Percentiles rank a stretch among this genome's conserved stretches.
Evolutionary conservation across 2,888 invertebrate genomes (phyloP).

Genomic region (Syrphus vitripennis): DNA sequence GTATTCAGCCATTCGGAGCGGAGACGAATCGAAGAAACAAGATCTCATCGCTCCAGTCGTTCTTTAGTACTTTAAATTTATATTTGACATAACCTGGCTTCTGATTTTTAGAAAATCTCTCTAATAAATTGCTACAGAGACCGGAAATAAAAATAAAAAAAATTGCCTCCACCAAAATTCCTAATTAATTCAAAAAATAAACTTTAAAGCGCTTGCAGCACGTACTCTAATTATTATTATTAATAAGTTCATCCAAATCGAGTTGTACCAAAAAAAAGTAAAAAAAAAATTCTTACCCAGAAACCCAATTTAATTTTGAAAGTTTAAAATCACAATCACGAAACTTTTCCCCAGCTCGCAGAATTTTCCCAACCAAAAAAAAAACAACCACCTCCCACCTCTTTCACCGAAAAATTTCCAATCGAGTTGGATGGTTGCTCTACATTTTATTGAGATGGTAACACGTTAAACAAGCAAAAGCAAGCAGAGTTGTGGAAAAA

Average conservation of each 20-base stretch:
- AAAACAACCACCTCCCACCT: too few relatives aligned
- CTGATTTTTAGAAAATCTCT: too few relatives aligned
- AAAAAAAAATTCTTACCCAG: background rate
- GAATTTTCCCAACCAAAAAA: background rate
- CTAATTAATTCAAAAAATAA: background rate
- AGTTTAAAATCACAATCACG: conserved; percentile 39
- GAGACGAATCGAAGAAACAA: too few relatives aligned
- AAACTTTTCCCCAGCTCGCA: conserved; percentile 9
- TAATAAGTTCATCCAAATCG: background rate
- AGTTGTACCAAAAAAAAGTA: background rate
- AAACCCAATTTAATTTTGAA: conserved; percentile 5
- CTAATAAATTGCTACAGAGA: too few relatives aligned
- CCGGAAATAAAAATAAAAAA: too few relatives aligned
- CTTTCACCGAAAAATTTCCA: background rate
- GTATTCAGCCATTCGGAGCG: too few relatives aligned
- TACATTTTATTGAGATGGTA: conserved; percentile 43
- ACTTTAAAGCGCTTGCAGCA: background rate
- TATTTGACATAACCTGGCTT: too few relatives aligned
- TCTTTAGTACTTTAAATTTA: too few relatives aligned
- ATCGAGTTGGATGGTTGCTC: too few relatives aligned
- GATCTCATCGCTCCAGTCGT: too few relatives aligned
- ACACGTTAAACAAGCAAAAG: conserved; percentile 41
- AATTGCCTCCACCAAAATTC: too few relatives aligned
- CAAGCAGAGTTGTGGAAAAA: conserved; percentile 25
- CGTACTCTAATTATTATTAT: background rate